Evolutionary conservation across 2,113 vertebrate genomes (phyloP), one percentile per base, ranked within the genome.

Genomic region (Maccullochella peelii): DNA sequence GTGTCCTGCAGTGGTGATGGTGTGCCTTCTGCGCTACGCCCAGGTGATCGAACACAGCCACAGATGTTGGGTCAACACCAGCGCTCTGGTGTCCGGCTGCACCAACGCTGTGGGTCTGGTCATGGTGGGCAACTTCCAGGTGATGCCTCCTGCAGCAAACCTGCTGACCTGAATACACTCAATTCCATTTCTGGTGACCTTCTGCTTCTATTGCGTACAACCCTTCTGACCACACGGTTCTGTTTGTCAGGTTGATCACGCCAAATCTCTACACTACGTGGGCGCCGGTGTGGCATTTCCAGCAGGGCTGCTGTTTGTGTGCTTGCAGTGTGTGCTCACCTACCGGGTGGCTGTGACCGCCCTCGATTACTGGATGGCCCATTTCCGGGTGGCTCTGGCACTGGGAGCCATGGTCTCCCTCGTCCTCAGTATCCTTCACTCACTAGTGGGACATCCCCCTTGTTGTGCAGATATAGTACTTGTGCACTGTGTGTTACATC

Each of bases 41-140:
- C 97, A 98, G 93, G 95, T 98, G 86, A 94, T 98, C 2, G 97
- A 98, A 83, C 96, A 96, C 88, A 96, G 95, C 89, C 96, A 96
- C 65, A 91, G 94, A 52, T 97, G 96, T 68, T 97, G 97, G 97
- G 88, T 97, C 44, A 98, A 97, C 96, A 97, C 96, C 23, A 96
- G 96, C 0, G 96, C 95, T 1, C 94, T 98, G 85, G 95, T 97
- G 86, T 95, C 96, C 0, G 97, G 97, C 84, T 97, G 96, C 89
- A 96, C 95, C 90, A 98, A 98, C 0, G 97, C 97, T 0, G 85
- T 96, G 2, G 97, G 97, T 66, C 95, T 98, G 2, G 94, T 98
- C 81, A 95, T 98, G 92, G 97, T 98, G 65, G 97, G 97, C 47
- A 98, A 98, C 93, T 98, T 98, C 89, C 97, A 98, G 96, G 97